Evolutionary conservation across 2,797 vertebrate genomes (phyloP), one percentile per base, ranked within the genome.

Genomic region (Microcaecilia unicolor): DNA sequence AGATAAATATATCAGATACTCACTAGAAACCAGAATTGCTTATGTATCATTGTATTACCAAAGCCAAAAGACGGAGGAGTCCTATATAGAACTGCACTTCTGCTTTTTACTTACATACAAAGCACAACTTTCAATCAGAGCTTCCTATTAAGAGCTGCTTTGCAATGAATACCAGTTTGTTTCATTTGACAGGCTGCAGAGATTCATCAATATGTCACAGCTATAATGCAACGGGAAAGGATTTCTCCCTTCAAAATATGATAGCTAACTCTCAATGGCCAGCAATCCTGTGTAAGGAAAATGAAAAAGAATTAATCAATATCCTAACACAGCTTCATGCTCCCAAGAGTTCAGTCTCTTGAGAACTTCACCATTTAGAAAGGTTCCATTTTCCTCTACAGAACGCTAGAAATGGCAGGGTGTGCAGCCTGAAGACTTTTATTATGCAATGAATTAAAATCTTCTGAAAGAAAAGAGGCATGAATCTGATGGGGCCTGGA

Each of bases 41-140:
- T 67, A 61, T 51, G 48, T 48, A 64, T 32, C 22, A 48, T 35
- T 35, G 64, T 42, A 34, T 44, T 35, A 25, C 51, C 45, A 44
- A 41, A 37, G 40, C 44, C 47, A 43, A 34, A 28, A 42, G 45
- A 51, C 18, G 16, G 24, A 25, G 41, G n/a, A n/a, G n/a, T n/a
- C n/a, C n/a, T n/a, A n/a, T n/a, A 70, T 76, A 71, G 64, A 55
- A 48, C 55, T 44, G 50, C 57, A 42, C 65, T 41, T 25, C 49
- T 45, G 56, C 56, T 53, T 53, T 64, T 67, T 62, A 32, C 22
- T 52, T 48, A 41, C 25, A 36, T 46, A 26, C 15, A 32, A 44
- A 36, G 36, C 13, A 38, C 18, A 38, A 19, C 29, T 48, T 55
- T 24, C 45, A 44, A 22, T 36, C 31, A 30, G 31, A 42, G 17